phyloP scores from a whole-genome alignment of 1,140 invertebrate species.

The Physella acuta region DNA sequence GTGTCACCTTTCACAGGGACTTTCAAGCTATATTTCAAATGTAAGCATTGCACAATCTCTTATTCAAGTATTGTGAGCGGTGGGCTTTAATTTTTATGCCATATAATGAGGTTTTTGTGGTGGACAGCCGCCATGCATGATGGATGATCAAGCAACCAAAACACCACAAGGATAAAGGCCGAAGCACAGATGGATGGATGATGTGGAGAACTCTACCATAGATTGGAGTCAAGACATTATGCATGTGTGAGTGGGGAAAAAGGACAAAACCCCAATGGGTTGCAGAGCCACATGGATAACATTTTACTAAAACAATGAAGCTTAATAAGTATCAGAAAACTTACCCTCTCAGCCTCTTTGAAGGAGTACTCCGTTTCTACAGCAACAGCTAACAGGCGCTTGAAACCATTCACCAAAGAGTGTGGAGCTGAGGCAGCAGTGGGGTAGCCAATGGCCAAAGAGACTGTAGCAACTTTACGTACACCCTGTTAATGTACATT shows the following conservation, averaged over 20 bases:
- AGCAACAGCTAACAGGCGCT: conserved; percentile 94
- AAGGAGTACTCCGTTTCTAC: conserved; percentile 94
- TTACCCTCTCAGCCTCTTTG: conserved; percentile 86
- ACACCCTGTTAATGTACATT: conserved; percentile 70
- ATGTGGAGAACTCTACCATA: background rate
- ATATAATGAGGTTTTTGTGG: too few species aligned
- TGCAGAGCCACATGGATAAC: too few species aligned
- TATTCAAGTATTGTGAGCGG: too few species aligned
- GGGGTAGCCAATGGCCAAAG: conserved; percentile 90
- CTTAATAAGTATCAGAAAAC: conserved; percentile 7
- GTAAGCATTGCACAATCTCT: too few species aligned
- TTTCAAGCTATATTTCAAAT: too few species aligned
- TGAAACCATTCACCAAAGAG: conserved; percentile 96
- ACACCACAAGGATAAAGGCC: background rate
- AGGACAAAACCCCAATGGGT: background rate
- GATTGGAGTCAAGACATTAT: background rate
- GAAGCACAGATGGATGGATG: background rate
- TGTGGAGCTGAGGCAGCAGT: conserved; percentile 95
- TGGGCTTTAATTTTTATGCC: too few species aligned
- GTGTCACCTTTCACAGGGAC: too few species aligned
- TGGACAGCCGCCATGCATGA: too few species aligned
- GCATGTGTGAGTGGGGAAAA: background rate
- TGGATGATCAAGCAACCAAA: background rate
- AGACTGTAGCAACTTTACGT: conserved; percentile 90
- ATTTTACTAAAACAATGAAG: background rate